Evolutionary conservation across 1,140 invertebrate genomes (phyloP), one percentile per base, ranked within the genome.

Genomic region (Metaphire vulgaris): DNA sequence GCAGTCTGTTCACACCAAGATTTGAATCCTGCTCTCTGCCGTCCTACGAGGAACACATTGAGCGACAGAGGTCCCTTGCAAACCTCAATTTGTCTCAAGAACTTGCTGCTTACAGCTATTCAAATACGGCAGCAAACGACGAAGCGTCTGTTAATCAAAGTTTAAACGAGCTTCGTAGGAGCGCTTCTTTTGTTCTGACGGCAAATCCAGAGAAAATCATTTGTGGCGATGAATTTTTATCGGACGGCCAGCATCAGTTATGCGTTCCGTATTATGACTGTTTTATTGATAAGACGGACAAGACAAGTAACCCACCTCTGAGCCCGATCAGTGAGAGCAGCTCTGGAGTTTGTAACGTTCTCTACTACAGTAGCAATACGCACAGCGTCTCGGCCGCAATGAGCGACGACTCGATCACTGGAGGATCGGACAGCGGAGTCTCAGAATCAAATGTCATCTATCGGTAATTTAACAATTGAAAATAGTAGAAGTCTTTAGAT

Each of bases 371-470:
- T 33, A 83, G 81, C 21, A 85, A 85, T 80, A 85, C 84, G 2
- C 80, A 83, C 15, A 84, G 83, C 81, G 94, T 97, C 29, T 96
- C 94, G 12, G 95, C 95, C 33, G 95, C 95, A 32, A 94, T 97
- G 0, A 96, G 94, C 85, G 95, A 97, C 85, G 96, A 98, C 83
- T 96, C 94, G 56, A 95, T 98, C 29, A 95, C 95, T 56, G 95
- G 95, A 56, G 41, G 41, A 56, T 56, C 41, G 0, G 96, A 98
- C 84, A 96, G 94, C 0, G 96, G 96, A 0, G 96, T 98, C n/a
- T 97, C 97, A 85, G 95, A 97, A 83, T 94, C 94, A 21, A 92
- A 91, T n/a, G n/a, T n/a, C 1, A 90, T 91, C 67, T 83, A 85
- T 77, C 82, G 81, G 82, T 84, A 74, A 56, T 6, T 56, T 56